A percentile compares a stretch with the other conserved stretches of the same genome.
Conservation (phyloP, 2,113 vertebrate species). For the Erinaceus europaeus region DNA sequence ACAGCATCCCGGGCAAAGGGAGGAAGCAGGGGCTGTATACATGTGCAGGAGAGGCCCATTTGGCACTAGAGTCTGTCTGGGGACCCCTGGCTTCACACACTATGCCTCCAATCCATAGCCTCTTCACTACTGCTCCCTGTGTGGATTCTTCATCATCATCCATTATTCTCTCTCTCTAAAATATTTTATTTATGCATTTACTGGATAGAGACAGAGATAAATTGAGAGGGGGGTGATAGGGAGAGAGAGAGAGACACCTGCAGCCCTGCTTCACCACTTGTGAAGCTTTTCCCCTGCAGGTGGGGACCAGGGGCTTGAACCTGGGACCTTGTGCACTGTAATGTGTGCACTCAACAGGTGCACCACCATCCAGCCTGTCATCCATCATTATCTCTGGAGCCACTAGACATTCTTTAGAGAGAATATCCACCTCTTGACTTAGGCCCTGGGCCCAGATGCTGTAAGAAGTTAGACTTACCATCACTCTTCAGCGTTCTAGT, state of each 20-base stretch:
- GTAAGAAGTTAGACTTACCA: background rate
- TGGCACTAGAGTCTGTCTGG: background rate
- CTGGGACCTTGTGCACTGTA: too few relatives aligned
- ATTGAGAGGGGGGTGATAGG: too few relatives aligned
- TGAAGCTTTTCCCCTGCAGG: too few relatives aligned
- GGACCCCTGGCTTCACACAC: background rate
- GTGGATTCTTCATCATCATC: rapidly evolving
- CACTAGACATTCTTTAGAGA: too few relatives aligned
- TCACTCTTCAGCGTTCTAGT: background rate
- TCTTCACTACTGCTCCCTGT: rapidly evolving
- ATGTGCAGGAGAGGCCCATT: background rate
- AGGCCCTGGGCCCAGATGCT: background rate
- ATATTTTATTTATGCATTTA: too few relatives aligned
- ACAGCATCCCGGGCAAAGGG: background rate
- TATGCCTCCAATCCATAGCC: too few relatives aligned
- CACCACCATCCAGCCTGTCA: background rate
- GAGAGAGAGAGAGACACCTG: too few relatives aligned
- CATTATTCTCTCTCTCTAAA: background rate
- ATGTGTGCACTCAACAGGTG: too few relatives aligned
- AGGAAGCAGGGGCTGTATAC: background rate
- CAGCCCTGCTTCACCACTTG: too few relatives aligned
- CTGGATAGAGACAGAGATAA: too few relatives aligned
- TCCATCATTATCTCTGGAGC: too few relatives aligned
- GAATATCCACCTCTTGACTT: background rate
- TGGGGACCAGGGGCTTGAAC: too few relatives aligned